These are phyloP conservation scores for Tetrapedia diversipes DNA, from an alignment of 2,888 invertebrate species.

Conservation along the genomic window DNA sequence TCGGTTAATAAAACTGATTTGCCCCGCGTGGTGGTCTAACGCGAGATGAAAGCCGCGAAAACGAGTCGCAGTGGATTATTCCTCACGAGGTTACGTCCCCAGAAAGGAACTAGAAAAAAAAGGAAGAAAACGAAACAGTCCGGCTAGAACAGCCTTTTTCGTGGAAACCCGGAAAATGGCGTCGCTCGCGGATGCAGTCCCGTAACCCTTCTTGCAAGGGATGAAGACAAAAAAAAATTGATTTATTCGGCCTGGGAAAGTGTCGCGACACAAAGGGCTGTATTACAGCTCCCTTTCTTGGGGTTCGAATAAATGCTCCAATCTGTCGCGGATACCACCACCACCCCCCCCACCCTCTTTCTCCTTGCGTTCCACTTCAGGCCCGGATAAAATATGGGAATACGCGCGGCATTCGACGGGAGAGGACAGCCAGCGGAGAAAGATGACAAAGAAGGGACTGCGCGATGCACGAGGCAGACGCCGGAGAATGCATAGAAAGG, in stretches of 20 bases:
- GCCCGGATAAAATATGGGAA: constrained; percentile 60
- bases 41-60: constrained; percentile 16
- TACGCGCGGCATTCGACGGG: constrained; percentile 40
- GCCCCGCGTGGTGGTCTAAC: background rate
- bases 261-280: constrained; percentile 42
- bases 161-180: too few species aligned
- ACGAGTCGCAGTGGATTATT: background rate
- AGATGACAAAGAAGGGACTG: constrained; percentile 22
- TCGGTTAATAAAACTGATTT: constrained; percentile 45
- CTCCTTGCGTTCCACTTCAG: constrained; percentile 27
- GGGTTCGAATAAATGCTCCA: constrained; percentile 58
- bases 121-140: too few species aligned
- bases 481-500: constrained; percentile 32
- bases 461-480: constrained; percentile 27
- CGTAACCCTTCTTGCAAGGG: too few species aligned
- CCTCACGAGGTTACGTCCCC: background rate
- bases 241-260: constrained; percentile 46
- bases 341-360: too few species aligned
- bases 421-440: background rate
- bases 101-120: background rate
- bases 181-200: too few species aligned
- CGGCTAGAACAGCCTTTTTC: too few species aligned
- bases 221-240: constrained; percentile 44
- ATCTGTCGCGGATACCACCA: constrained; percentile 59
- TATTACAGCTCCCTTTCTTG: constrained; percentile 30